Percentiles rank a stretch among this genome's conserved stretches.
Conservation (phyloP, 2,888 invertebrate species). For the Pharmacophagus antenor region DNA sequence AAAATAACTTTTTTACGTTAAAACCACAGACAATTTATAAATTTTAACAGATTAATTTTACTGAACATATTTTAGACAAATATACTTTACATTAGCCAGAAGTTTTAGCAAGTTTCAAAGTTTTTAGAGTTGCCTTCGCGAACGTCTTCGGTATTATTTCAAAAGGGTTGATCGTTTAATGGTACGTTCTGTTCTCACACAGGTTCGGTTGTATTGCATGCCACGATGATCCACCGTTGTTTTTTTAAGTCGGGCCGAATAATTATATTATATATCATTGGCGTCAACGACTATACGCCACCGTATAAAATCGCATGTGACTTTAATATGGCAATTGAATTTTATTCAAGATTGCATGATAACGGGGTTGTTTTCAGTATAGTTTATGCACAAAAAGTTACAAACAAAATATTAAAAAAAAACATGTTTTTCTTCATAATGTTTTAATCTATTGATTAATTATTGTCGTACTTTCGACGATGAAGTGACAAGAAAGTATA, state of each 20-base stretch:
- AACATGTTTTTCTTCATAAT: neutral
- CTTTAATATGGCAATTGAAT: neutral
- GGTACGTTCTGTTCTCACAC: slow-evolving; percentile 54
- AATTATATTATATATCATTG: slow-evolving; percentile 5
- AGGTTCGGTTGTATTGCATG: slow-evolving; percentile 72
- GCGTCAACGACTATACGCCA: neutral
- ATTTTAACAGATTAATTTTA: too few relatives aligned
- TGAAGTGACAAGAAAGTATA: neutral
- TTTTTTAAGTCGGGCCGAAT: slow-evolving; percentile 5
- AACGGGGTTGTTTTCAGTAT: slow-evolving; percentile 4
- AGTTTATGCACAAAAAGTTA: slow-evolving; percentile 2
- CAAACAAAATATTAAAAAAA: too few relatives aligned
- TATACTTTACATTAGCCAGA: too few relatives aligned
- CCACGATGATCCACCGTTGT: slow-evolving; percentile 37
- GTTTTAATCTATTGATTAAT: neutral
- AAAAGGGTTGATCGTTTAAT: slow-evolving; percentile 80
- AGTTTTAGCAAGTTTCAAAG: too few relatives aligned
- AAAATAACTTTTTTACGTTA: neutral
- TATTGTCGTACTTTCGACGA: neutral
- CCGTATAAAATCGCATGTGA: slow-evolving; percentile 7
- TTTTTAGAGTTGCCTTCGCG: slow-evolving; percentile 49
- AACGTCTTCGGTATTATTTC: slow-evolving; percentile 66
- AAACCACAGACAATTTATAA: neutral
- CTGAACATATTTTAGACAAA: too few relatives aligned
- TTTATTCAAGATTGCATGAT: slow-evolving; percentile 12